Conservation (phyloP, 2,113 vertebrate genomes). For the Charina bottae region DNA sequence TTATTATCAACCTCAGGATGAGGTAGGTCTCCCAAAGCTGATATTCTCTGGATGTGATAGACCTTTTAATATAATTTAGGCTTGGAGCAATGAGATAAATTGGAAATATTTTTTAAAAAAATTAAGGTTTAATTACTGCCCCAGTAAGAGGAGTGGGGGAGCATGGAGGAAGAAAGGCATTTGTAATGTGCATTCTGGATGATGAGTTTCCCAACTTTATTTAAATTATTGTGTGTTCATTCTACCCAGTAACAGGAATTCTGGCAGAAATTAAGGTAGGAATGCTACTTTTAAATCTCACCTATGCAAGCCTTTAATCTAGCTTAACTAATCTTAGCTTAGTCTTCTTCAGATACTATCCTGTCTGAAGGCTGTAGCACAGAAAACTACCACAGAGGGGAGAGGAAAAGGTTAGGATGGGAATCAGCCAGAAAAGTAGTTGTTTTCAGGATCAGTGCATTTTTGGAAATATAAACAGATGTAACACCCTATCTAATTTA, state of each 20-base stretch:
- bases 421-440: background rate
- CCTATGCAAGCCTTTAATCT: background rate
- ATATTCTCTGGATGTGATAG: background rate
- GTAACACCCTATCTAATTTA: background rate
- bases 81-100: background rate
- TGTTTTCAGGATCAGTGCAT: background rate
- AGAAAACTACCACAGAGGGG: background rate
- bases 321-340: background rate
- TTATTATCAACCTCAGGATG: background rate
- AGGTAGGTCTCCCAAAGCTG: background rate
- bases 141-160: too few species aligned
- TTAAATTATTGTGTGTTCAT: background rate
- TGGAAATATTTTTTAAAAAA: background rate
- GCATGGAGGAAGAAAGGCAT: too few species aligned
- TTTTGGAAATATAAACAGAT: background rate
- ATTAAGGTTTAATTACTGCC: background rate
- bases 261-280: background rate
- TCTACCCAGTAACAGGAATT: background rate
- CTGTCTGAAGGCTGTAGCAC: background rate
- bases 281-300: background rate
- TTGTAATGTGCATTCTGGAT: background rate
- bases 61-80: background rate
- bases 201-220: background rate
- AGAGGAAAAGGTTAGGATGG: background rate
- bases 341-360: background rate